Evolutionary conservation across 2,888 invertebrate genomes (phyloP), one percentile per base, ranked within the genome.

Genomic region (Heterodera filipjevi): DNA sequence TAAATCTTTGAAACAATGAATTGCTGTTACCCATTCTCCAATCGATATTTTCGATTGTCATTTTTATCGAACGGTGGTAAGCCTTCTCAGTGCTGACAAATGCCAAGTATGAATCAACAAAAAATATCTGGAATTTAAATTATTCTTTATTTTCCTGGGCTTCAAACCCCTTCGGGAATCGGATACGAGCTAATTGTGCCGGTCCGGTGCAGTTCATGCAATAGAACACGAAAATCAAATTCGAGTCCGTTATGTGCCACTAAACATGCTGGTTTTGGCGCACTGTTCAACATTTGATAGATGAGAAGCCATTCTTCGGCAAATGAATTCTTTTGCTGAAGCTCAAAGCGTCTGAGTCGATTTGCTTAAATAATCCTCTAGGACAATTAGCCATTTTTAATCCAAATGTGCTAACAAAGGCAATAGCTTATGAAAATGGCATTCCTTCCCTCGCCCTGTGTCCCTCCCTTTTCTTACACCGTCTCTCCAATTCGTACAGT

Each of bases 181-280:
- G 64, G 68, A 44, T 75, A 33, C 0, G 68, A 44, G 27, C 81
- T 74, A 5, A 82, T 53, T 39, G 85, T 27, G 14, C 74, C n/a
- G n/a, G 81, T 76, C n/a, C 85, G 76, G n/a, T 76, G 44, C 66
- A 87, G 53, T 72, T 87, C 87, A 2, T 81, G 82, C 71, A 84
- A 82, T 16, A 87, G 79, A 16, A 87, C 77, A 0, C 86, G 82
- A 49, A 83, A 81, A 71, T 87, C 87, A 74, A 84, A 87, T 14
- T 78, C 71, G 33, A 53, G 33, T 33, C 81, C 82, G 49, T 83
- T 83, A 53, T 82, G 77, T 22, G 82, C 79, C 22, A 83, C 76
- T 19, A 83, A 49, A 70, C 70, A 76, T 2, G 81, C 83, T 0
- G 86, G 86, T 76, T 84, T 84, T 33, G 81, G 81, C 30, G 81